Evolutionary conservation across 2,113 vertebrate genomes (phyloP).

Genomic region (Piaya cayana): DNA sequence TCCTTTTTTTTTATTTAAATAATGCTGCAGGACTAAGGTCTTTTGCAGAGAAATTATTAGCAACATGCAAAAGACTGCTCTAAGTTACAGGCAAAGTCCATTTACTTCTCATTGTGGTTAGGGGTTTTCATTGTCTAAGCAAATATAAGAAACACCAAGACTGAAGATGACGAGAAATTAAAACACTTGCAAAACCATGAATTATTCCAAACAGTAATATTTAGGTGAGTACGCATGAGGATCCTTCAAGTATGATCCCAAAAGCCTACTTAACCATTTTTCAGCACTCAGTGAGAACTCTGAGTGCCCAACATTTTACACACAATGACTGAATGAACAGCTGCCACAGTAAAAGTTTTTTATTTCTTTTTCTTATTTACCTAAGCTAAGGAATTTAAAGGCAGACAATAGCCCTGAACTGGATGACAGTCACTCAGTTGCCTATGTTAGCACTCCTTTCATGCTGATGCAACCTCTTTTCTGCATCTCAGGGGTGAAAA

Average conservation of each 20-base stretch:
- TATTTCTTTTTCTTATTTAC: background rate
- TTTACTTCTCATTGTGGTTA: background rate
- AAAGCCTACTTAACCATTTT: background rate
- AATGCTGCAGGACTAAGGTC: background rate
- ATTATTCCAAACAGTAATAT: background rate
- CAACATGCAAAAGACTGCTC: background rate
- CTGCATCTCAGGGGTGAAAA: background rate
- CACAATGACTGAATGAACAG: background rate
- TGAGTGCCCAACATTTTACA: background rate
- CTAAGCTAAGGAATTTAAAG: background rate
- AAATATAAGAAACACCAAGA: background rate
- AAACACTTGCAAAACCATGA: background rate
- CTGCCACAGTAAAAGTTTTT: background rate
- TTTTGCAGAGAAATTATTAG: background rate
- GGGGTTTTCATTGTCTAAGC: background rate
- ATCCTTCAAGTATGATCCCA: fast-evolving
- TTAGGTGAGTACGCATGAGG: background rate
- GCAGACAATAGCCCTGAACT: background rate
- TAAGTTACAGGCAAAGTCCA: background rate
- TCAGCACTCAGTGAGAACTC: background rate
- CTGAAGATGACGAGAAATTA: background rate
- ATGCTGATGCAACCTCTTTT: background rate
- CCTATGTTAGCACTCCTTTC: background rate
- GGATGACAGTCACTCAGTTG: background rate
- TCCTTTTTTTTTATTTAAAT: background rate